phyloP scores from a whole-genome alignment of 2,797 vertebrate species.

The Tragopan temminckii region DNA sequence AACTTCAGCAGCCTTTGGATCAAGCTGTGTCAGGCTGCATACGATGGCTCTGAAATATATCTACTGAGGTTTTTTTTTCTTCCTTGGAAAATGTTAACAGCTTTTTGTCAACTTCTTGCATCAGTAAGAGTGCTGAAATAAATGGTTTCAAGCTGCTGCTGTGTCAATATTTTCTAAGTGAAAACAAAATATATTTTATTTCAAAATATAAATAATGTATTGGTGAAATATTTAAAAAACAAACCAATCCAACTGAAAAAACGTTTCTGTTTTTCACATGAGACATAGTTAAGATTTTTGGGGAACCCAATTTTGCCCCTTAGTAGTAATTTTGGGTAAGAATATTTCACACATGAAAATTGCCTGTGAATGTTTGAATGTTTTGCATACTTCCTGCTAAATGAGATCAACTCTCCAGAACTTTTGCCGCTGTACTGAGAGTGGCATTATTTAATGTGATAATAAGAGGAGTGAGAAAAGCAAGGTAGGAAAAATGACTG shows the following conservation, averaged over 20 bases:
- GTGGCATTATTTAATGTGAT: not conserved
- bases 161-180: not conserved
- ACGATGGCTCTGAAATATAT: not conserved
- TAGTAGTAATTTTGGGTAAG: not conserved
- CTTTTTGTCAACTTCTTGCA: not conserved
- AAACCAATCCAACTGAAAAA: not conserved
- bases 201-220: not conserved
- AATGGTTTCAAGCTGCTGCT: not conserved
- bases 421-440: not conserved
- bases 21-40: slow-evolving; percentile 7
- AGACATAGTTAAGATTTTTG: not conserved
- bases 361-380: not conserved
- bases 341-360: not conserved
- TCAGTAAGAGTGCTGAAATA: slow-evolving; percentile 18
- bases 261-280: not conserved
- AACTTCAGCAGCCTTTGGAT: slow-evolving; percentile 23
- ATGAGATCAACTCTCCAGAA: not conserved
- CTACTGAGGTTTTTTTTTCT: not conserved
- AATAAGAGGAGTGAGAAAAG: not conserved
- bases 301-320: not conserved
- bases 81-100: slow-evolving; percentile 9
- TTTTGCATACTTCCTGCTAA: not conserved
- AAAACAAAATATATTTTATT: not conserved
- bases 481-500: not conserved
- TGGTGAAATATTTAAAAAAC: not conserved